Percentiles rank a stretch among this genome's conserved stretches.
These are phyloP conservation scores for Phortica okadai DNA, from an alignment of 2,888 invertebrate species.

Conservation along the genomic window DNA sequence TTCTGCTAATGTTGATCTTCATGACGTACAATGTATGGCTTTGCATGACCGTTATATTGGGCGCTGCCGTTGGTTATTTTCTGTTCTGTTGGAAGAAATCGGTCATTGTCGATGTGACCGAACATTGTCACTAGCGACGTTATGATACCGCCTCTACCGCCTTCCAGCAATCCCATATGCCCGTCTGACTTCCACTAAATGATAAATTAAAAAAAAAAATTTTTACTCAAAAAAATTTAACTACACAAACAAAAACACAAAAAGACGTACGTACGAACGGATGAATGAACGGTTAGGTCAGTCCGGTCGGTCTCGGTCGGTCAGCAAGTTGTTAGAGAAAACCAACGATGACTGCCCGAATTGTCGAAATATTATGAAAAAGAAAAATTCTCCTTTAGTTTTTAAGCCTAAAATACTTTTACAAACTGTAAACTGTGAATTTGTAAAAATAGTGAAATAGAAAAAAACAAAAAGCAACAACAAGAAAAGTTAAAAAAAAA, in stretches of 20 bases:
- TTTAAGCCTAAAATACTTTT: conserved; percentile 2
- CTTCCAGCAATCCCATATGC: background rate
- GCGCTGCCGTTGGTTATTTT: conserved; percentile 94
- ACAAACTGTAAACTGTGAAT: conserved; percentile 2
- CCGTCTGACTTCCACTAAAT: background rate
- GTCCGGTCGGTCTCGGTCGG: background rate
- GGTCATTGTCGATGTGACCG: conserved; percentile 94
- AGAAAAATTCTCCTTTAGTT: background rate
- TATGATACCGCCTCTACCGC: background rate
- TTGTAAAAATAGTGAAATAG: background rate
- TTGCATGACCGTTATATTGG: conserved; percentile 91
- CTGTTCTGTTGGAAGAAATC: conserved; percentile 97
- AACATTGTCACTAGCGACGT: conserved; percentile 91
- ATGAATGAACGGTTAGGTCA: background rate
- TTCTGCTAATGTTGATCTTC: conserved; percentile 96
- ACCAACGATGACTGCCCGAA: background rate
- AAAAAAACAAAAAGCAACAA: background rate
- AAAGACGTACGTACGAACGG: background rate
- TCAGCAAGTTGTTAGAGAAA: background rate
- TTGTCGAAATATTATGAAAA: background rate
- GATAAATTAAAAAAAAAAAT: background rate
- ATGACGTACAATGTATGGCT: conserved; percentile 98
- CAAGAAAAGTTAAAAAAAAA: too few species aligned
- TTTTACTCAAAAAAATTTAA: background rate
- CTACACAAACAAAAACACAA: background rate